Evolutionary conservation across 1,140 invertebrate species (phyloP), one percentile per base, ranked within the genome.

Genomic region (Drosophila sucinea): DNA sequence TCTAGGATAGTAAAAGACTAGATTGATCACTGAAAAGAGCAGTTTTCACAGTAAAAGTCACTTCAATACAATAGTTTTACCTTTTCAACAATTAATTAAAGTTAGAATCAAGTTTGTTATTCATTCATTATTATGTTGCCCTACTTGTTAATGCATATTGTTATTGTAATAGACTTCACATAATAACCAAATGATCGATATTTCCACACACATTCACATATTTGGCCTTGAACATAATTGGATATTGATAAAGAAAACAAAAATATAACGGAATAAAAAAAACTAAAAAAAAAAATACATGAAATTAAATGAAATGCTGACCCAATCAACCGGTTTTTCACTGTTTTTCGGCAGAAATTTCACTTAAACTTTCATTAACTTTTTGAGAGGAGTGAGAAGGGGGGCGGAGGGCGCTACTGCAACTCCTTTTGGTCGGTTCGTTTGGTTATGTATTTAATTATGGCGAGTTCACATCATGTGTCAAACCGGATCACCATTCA

Each of bases 301-400:
- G 17, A 17, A 79, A 83, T 70, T 61, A 68, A 79, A 64, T 60
- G 72, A 64, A 58, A 56, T 61, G 62, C 67, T 78, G 86, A 66
- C 55, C 38, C 72, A 77, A 58, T 69, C 64, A 83, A 86, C 83
- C 80, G 84, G 84, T 89, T 87, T 77, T 51, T 10, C 23, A 2
- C 40, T 61, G 40, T 40, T 66, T 63, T 70, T 54, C 56, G 70
- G 73, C 84, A 51, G 35, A 71, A 76, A 89, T 87, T 87, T 87
- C 84, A 87, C 83, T 87, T 74, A 73, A 87, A 84, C 80, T 87
- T 89, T 89, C 84, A 78, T 87, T 89, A 89, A 83, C 70, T 78
- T 51, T 51, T 51, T 1, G 3, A 8, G 23, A n/a, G 0, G 17
- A 7, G 44, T 11, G 3, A n/a, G 4, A 6, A 17, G 4, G 41